phyloP scores from a whole-genome alignment of 2,888 invertebrate genomes.

The Ophioninae sp. region DNA sequence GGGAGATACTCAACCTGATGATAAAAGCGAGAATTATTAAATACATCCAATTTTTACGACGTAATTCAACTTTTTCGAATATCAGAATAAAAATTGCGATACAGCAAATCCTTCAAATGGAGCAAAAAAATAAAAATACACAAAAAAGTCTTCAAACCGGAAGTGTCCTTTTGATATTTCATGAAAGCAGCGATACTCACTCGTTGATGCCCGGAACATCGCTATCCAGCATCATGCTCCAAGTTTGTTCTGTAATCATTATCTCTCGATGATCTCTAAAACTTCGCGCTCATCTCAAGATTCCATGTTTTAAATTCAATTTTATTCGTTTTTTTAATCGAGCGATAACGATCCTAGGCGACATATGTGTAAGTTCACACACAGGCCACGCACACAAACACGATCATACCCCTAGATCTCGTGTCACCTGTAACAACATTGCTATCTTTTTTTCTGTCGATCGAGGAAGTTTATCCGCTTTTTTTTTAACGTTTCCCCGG shows the following conservation, averaged over 20 bases:
- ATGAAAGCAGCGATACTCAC: conserved; percentile 69
- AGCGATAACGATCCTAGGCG: conserved; percentile 60
- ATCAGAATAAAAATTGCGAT: no score
- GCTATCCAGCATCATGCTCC: conserved; percentile 81
- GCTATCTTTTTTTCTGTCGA: conserved; percentile 20
- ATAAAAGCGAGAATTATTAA: background rate
- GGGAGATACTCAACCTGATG: conserved; percentile 75
- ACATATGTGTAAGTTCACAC: conserved; percentile 35
- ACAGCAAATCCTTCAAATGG: no score
- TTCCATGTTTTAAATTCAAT: conserved; percentile 56
- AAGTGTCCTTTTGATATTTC: background rate
- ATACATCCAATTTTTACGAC: background rate
- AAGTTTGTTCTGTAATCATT: conserved; percentile 81
- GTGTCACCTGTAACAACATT: conserved; percentile 59
- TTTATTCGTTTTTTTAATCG: conserved; percentile 44
- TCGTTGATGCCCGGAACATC: conserved; percentile 79
- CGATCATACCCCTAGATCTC: conserved; percentile 42
- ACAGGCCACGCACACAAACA: conserved; percentile 29
- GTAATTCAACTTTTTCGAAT: background rate
- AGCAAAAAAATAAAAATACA: background rate
- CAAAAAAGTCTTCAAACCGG: background rate
- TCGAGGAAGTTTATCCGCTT: conserved; percentile 29
- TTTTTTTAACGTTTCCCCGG: background rate
- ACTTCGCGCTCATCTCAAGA: conserved; percentile 59
- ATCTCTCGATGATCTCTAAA: conserved; percentile 72